These are phyloP conservation scores for Theonella swinhoei DNA, from an alignment of 37 sponge, comb jelly and placozoan species.

Conservation along the genomic window DNA sequence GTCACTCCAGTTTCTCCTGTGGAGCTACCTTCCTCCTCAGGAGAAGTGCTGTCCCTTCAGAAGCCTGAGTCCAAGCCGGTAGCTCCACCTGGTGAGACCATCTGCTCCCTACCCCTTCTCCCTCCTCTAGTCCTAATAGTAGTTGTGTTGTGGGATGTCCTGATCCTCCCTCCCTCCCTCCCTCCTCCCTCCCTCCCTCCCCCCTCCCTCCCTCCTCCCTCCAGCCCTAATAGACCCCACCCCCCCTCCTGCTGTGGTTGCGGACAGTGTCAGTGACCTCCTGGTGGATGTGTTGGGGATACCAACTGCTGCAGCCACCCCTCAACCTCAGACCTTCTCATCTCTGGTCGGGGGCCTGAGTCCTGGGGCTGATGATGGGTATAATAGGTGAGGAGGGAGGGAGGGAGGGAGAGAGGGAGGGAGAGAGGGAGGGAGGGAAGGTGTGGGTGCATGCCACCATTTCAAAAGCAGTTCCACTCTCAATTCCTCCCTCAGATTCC, in stretches of 20 bases:
- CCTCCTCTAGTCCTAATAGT: background rate
- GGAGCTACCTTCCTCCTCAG: too few species aligned
- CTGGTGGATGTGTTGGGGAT: slow-evolving; percentile 47
- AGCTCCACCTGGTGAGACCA: too few species aligned
- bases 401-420: too few species aligned
- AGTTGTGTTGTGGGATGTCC: background rate
- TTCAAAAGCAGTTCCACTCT: too few species aligned
- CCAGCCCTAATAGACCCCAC: background rate
- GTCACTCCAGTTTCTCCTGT: too few species aligned
- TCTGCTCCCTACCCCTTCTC: too few species aligned
- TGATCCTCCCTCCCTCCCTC: background rate
- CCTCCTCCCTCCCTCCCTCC: background rate
- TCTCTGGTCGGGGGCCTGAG: slow-evolving; percentile 18
- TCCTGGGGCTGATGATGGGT: slow-evolving; percentile 52
- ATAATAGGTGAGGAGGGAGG: slow-evolving; percentile 6
- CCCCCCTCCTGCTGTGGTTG: background rate
- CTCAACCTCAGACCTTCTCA: background rate
- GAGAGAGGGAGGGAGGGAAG: too few species aligned
- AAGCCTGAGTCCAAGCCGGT: too few species aligned
- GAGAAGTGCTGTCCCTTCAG: too few species aligned
- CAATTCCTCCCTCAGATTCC: slow-evolving; percentile 39
- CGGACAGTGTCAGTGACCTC: slow-evolving; percentile 3
- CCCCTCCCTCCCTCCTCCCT: background rate
- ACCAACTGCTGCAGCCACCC: background rate
- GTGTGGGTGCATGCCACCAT: too few species aligned